A percentile compares a stretch with the other conserved stretches of the same genome.
These are phyloP conservation scores for Agapornis canus DNA, from an alignment of 2,797 vertebrate species.

Conservation along the genomic window DNA sequence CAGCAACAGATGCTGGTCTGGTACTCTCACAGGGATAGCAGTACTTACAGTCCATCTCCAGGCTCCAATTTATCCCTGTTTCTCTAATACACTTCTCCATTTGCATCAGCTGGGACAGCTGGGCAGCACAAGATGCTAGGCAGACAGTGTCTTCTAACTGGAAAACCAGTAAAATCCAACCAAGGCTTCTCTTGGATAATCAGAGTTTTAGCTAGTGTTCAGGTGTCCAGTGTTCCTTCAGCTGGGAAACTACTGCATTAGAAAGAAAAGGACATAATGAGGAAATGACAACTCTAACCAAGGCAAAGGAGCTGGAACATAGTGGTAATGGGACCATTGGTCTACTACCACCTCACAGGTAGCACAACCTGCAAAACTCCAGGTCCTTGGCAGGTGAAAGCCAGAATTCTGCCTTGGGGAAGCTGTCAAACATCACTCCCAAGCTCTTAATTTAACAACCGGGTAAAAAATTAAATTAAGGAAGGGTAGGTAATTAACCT, in stretches of 20 bases:
- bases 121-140: not conserved
- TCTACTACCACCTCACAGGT: not conserved
- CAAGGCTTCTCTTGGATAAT: not conserved
- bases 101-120: not conserved
- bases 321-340: rapidly evolving
- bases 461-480: not conserved
- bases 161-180: not conserved
- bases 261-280: not conserved
- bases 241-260: not conserved
- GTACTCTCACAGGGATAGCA: rapidly evolving
- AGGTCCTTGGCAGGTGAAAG: not conserved
- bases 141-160: not conserved
- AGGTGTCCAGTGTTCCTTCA: not conserved
- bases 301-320: not conserved
- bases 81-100: rapidly evolving
- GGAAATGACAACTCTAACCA: not conserved
- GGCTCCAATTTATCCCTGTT: not conserved
- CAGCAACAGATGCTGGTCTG: not conserved
- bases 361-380: not conserved
- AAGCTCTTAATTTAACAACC: not conserved
- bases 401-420: not conserved
- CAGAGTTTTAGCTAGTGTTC: not conserved
- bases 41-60: not conserved
- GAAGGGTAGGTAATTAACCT: not conserved
- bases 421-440: not conserved